A percentile compares a stretch with the other conserved stretches of the same genome.
phyloP scores from a whole-genome alignment of 1,140 invertebrate genomes.

The Trichomalopsis sarcophagae region DNA sequence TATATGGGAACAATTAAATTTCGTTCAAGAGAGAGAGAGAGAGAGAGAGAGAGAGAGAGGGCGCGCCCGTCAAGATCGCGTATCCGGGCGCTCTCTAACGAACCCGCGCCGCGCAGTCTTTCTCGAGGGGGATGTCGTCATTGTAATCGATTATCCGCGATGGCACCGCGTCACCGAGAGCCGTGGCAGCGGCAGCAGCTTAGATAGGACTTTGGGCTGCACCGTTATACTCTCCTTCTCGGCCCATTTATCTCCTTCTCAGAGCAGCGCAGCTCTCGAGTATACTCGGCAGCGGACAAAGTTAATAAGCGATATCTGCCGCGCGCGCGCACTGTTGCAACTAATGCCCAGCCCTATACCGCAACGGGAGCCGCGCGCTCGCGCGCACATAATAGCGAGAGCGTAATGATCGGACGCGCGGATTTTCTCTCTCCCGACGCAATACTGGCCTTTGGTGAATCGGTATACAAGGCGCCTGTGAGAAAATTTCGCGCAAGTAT shows the following conservation, averaged over 20 bases:
- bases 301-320: conserved; percentile 70
- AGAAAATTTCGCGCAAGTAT: conserved; percentile 11
- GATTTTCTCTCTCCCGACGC: conserved; percentile 39
- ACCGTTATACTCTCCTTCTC: conserved; percentile 27
- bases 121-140: conserved; percentile 19
- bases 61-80: too few relatives aligned
- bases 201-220: conserved; percentile 7
- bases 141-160: conserved; percentile 45
- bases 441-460: not conserved
- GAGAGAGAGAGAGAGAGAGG: too few relatives aligned
- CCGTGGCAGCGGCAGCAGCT: not conserved
- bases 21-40: too few relatives aligned
- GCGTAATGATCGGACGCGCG: conserved; percentile 62
- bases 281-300: conserved; percentile 54
- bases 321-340: conserved; percentile 48
- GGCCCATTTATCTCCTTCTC: conserved; percentile 53
- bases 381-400: conserved; percentile 63
- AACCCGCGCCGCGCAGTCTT: too few relatives aligned
- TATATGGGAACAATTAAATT: too few relatives aligned
- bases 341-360: conserved; percentile 52
- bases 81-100: not conserved
- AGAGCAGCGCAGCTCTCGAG: not conserved
- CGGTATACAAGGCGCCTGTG: not conserved
- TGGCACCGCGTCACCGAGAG: conserved; percentile 20
- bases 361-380: conserved; percentile 54